Conservation (phyloP, 1,140 invertebrate species). For the Bombus waltoni region DNA sequence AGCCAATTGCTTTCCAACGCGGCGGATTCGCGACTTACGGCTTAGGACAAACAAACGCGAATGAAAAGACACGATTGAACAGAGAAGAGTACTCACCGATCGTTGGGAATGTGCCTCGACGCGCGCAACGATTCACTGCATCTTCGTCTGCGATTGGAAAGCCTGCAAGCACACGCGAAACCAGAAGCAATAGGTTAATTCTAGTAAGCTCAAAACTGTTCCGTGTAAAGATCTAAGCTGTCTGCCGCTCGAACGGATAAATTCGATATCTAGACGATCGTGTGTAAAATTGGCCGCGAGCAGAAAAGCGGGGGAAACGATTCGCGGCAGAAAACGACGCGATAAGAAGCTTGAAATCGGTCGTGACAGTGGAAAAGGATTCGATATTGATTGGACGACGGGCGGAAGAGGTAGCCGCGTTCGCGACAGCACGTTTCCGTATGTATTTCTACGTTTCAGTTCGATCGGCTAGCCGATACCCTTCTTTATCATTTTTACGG, state of each 20-base stretch:
- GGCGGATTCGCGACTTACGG: no score
- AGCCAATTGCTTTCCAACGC: neutral
- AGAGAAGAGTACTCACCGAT: constrained; percentile 8
- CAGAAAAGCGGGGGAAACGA: neutral
- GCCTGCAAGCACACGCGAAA: neutral
- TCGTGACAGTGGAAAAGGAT: constrained; percentile 32
- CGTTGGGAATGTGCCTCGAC: neutral
- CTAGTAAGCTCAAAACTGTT: neutral
- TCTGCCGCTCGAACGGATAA: neutral
- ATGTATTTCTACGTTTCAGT: constrained; percentile 73
- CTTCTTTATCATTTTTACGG: constrained; percentile 81
- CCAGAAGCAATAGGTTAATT: neutral
- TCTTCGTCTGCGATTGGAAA: neutral
- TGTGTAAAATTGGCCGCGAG: constrained; percentile 27
- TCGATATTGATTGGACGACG: constrained; percentile 36
- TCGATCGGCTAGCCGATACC: constrained; percentile 71
- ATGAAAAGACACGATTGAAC: neutral
- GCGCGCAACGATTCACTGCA: constrained; percentile 15
- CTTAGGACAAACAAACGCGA: neutral
- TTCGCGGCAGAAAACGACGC: constrained; percentile 14
- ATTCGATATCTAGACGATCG: constrained; percentile 17
- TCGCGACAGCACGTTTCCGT: constrained; percentile 57
- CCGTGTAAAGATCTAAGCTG: no score
- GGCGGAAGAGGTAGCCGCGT: constrained; percentile 23
- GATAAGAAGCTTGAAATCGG: constrained; percentile 1